phyloP scores from a whole-genome alignment of 2,113 vertebrate species.

The Scortum barcoo region DNA sequence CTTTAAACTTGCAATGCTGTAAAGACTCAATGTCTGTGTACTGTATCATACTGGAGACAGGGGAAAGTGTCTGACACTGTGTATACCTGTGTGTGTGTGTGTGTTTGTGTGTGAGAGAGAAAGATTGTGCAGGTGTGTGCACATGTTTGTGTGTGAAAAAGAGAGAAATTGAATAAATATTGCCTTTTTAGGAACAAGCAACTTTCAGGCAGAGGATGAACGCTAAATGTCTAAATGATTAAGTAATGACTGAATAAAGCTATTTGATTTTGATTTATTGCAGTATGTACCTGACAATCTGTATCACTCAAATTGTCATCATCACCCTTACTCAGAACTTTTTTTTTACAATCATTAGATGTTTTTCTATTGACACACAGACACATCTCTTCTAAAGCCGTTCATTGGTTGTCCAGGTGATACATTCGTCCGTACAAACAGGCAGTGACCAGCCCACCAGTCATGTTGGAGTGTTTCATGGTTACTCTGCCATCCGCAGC shows the following conservation, averaged over 20 bases:
- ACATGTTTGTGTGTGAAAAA: slow-evolving; percentile 33
- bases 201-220: slow-evolving; percentile 57
- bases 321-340: not conserved
- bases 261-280: slow-evolving; percentile 62
- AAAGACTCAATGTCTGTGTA: slow-evolving; percentile 61
- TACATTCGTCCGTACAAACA: slow-evolving; percentile 92
- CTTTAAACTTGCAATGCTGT: slow-evolving; percentile 46
- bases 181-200: no score
- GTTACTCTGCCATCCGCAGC: slow-evolving; percentile 76
- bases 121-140: slow-evolving; percentile 24
- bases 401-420: slow-evolving; percentile 83
- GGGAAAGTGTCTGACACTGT: slow-evolving; percentile 39
- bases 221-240: slow-evolving; percentile 71
- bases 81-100: slow-evolving; percentile 40
- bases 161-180: no score
- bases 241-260: slow-evolving; percentile 71
- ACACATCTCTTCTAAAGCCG: not conserved
- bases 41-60: slow-evolving; percentile 66
- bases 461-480: slow-evolving; percentile 86
- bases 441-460: slow-evolving; percentile 88
- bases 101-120: not conserved
- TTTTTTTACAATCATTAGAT: not conserved
- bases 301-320: not conserved
- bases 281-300: not conserved
- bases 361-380: not conserved